Percentiles rank a stretch among this genome's conserved stretches.
Evolutionary conservation across 2,113 vertebrate species (phyloP).

Genomic region (human): GRCh38 chr5:21152001-21152500

Average conservation of each 20-base stretch:
- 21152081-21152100: too few relatives aligned
- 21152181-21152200: neutral
- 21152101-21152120: too few relatives aligned
- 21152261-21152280: neutral
- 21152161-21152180: neutral
- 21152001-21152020: too few relatives aligned
- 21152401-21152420: neutral
- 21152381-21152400: neutral
- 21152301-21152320: neutral
- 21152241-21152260: conserved; percentile 25
- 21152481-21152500: neutral
- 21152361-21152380: neutral
- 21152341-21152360: neutral
- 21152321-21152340: neutral
- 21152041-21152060: too few relatives aligned
- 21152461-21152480: neutral
- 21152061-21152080: too few relatives aligned
- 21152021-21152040: too few relatives aligned
- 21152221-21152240: conserved; percentile 16
- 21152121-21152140: neutral
- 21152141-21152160: neutral
- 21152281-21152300: neutral
- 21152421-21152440: neutral
- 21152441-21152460: neutral
- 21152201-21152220: neutral